Evolutionary conservation across 2,888 invertebrate species (phyloP).

Genomic region (Brachypterus glaber): DNA sequence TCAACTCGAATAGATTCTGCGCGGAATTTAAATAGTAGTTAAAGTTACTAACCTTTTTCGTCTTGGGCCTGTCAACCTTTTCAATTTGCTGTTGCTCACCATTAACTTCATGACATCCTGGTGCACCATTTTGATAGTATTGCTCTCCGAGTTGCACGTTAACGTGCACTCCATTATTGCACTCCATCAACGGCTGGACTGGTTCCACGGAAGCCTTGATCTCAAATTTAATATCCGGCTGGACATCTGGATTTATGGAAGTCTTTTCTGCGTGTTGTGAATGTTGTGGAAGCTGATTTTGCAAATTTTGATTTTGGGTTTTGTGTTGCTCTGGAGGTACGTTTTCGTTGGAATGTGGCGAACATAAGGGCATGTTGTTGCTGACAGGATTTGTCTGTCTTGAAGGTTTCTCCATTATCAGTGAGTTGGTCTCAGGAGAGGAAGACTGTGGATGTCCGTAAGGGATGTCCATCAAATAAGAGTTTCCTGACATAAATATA

Average conservation of each 20-base stretch:
- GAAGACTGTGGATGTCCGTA: conserved; percentile 10
- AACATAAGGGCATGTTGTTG: conserved; percentile 17
- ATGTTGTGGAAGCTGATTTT: no score
- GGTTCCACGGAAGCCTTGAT: not conserved
- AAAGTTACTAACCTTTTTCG: conserved; percentile 28
- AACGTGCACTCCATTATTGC: no score
- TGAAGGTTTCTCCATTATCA: conserved; percentile 22
- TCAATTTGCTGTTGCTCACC: conserved; percentile 14
- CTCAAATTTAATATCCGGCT: no score
- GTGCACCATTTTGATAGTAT: no score
- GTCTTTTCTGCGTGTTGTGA: no score
- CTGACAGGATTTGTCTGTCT: conserved; percentile 14
- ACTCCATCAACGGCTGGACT: conserved; percentile 14
- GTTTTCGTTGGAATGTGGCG: conserved; percentile 27
- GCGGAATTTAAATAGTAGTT: no score
- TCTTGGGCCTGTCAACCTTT: conserved; percentile 25
- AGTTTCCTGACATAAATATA: conserved; percentile 18
- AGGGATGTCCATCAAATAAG: conserved; percentile 18
- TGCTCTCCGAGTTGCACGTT: no score
- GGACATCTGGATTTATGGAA: no score
- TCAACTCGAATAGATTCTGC: no score
- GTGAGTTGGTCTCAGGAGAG: conserved; percentile 19
- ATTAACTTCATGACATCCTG: conserved; percentile 16
- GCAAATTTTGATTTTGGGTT: no score
- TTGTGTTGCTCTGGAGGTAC: conserved; percentile 26